Percentiles rank a stretch among this genome's conserved stretches.
Evolutionary conservation across 2,113 vertebrate species (phyloP).

Genomic region (Puffinus mauretanicus): DNA sequence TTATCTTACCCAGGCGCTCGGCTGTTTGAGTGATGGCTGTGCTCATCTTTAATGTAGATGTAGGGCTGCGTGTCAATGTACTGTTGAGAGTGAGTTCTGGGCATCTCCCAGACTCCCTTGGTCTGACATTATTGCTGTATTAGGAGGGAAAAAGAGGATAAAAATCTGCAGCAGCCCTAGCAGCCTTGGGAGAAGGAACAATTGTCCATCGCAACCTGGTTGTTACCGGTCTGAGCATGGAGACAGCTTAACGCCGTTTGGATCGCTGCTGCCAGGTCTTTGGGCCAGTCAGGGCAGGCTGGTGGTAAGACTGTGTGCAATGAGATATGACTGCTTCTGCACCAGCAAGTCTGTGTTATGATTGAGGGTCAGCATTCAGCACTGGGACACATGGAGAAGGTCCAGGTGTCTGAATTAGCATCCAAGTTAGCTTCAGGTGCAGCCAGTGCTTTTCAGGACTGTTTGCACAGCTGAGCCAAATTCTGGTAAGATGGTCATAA

Average conservation of each 20-base stretch:
- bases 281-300: background rate
- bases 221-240: background rate
- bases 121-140: background rate
- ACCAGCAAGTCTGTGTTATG: background rate
- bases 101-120: background rate
- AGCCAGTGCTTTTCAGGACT: background rate
- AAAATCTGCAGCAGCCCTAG: background rate
- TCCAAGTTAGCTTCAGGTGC: background rate
- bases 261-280: background rate
- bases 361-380: background rate
- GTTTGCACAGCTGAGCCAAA: background rate
- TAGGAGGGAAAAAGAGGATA: background rate
- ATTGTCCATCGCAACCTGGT: background rate
- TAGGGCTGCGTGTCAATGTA: background rate
- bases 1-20: background rate
- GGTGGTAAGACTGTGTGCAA: background rate
- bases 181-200: background rate
- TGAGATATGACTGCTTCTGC: background rate
- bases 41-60: slow-evolving; percentile 1
- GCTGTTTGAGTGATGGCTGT: background rate
- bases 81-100: background rate
- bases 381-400: background rate
- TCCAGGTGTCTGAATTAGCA: background rate
- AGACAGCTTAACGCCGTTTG: background rate
- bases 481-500: background rate